Evolutionary conservation across 2,888 invertebrate genomes (phyloP), one percentile per base, ranked within the genome.

Genomic region (Platyscelio sp.): DNA sequence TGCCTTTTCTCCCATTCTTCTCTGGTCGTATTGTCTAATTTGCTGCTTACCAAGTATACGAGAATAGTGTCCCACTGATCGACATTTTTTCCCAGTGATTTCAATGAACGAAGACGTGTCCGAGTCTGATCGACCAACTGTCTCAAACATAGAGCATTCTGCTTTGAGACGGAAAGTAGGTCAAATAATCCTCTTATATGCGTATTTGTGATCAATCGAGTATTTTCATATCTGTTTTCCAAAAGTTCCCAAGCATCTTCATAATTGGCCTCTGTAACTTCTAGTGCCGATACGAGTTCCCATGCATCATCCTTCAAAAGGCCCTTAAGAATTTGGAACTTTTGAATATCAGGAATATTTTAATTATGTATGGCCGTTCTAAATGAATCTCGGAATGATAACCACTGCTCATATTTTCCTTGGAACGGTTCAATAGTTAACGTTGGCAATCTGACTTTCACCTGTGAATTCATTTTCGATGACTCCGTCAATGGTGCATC

Each of bases 371-470:
- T 46, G 0, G 46, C 63, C 2, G 20, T 26, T 2, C 0, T 20
- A 49, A 61, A 72, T 3, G 72, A 40, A 26, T 72, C 61, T 43
- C 43, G 38, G 27, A 61, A 72, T 33, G 46, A 43, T 9, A 72
- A 13, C 61, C 72, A 72, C n/a, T 72, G 40, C 11, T 60, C 72
- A 49, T 61, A 72, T 4, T 71, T 43, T 27, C 60, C 71, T n/a
- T 24, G 22, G 13, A 70, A 70, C 2, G 68, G 51, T 68, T 70
- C 49, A 38, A 70, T 54, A 2, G 3, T 60, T 24, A 60, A 43
- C 22, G 40, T 3, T 11, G 71, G 71, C 7, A 58, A 38, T 22
- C 2, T 49, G 22, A 49, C 22, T 9, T 49, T 49, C 22, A 22
- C 49, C 18, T 49, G 22, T 22, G 49, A 49, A 20, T 11, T 49